These are phyloP conservation scores for Corythoichthys haematopterus DNA, from an alignment of 2,113 vertebrate species.

Conservation along the genomic window DNA sequence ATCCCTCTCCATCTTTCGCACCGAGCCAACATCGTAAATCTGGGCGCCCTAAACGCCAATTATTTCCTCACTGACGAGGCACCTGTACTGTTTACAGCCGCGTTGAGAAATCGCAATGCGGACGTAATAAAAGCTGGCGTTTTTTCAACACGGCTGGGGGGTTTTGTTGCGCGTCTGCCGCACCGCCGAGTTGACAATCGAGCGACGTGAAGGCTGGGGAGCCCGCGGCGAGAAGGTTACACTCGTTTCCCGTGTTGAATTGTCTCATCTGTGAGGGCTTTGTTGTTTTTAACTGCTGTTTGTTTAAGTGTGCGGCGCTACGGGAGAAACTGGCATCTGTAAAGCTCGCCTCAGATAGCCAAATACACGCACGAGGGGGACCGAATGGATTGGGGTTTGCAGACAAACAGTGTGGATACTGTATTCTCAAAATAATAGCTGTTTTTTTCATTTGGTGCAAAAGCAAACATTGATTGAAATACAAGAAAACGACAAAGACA, in stretches of 20 bases:
- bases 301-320: background rate
- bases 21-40: conserved; percentile 68
- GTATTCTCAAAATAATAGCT: too few species aligned
- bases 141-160: background rate
- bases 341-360: background rate
- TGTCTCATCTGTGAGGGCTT: background rate
- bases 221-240: background rate
- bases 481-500: too few species aligned
- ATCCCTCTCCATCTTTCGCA: conserved; percentile 52
- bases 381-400: too few species aligned
- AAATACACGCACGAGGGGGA: background rate
- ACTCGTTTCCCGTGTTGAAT: background rate
- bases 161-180: background rate
- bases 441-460: too few species aligned
- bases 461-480: too few species aligned
- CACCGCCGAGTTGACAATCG: background rate
- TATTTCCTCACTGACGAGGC: conserved; percentile 57
- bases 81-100: conserved; percentile 63
- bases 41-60: conserved; percentile 65
- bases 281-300: background rate
- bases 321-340: background rate
- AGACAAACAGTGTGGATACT: too few species aligned
- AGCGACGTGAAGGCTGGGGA: background rate
- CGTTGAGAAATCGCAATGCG: conserved; percentile 32
- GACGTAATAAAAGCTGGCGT: conserved; percentile 22